phyloP scores from a whole-genome alignment of 92 coral and sea anemone species.

The Heteractis magnifica region DNA sequence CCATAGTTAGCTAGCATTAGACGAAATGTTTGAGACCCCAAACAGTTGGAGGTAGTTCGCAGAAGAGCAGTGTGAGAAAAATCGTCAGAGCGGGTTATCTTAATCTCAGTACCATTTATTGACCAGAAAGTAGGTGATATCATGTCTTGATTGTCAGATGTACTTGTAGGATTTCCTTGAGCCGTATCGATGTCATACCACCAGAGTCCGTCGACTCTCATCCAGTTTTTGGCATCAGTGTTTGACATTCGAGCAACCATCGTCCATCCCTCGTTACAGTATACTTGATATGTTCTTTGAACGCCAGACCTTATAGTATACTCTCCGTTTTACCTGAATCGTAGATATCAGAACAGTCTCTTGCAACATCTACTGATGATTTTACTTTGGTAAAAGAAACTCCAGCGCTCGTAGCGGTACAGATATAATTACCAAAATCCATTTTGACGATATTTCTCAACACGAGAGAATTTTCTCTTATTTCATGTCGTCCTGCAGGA shows the following conservation, averaged over 20 bases:
- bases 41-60: conserved; percentile 54
- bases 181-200: conserved; percentile 63
- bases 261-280: conserved; percentile 51
- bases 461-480: too few relatives aligned
- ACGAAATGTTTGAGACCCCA: conserved; percentile 58
- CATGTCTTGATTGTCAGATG: conserved; percentile 68
- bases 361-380: too few relatives aligned
- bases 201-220: conserved; percentile 56
- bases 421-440: too few relatives aligned
- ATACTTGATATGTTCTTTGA: background rate
- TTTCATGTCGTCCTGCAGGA: too few relatives aligned
- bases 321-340: too few relatives aligned
- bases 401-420: too few relatives aligned
- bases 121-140: conserved; percentile 71
- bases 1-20: conserved; percentile 49
- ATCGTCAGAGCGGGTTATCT: conserved; percentile 69
- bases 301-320: too few relatives aligned
- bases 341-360: too few relatives aligned
- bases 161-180: conserved; percentile 47
- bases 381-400: too few relatives aligned
- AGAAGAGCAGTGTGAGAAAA: conserved; percentile 50
- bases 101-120: conserved; percentile 47
- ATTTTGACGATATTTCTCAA: too few relatives aligned
- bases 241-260: conserved; percentile 73
- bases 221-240: conserved; percentile 61